Conservation (phyloP, 2,113 vertebrate species). For the Serinus canaria region DNA sequence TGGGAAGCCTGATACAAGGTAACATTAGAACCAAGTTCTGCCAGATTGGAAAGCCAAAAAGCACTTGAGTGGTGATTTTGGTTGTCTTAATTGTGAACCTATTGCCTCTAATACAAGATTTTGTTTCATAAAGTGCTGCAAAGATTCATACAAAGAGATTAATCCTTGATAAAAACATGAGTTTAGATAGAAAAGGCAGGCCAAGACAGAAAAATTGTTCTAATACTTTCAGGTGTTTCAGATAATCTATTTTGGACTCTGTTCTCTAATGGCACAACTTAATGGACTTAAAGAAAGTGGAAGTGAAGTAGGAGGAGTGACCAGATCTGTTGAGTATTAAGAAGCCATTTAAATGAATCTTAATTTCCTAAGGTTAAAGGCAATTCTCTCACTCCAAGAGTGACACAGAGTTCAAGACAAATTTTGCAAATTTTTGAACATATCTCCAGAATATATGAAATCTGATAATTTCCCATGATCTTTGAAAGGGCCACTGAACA, state of each 20-base stretch:
- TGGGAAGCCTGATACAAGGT: background rate
- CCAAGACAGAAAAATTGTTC: background rate
- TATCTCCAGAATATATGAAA: background rate
- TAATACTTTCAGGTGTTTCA: background rate
- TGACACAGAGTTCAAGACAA: background rate
- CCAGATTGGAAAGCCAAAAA: background rate
- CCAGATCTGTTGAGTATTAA: background rate
- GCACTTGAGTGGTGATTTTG: background rate
- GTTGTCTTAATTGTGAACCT: background rate
- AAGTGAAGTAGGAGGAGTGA: fast-evolving
- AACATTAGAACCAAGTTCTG: background rate
- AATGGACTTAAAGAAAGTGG: background rate
- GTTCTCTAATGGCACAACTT: background rate
- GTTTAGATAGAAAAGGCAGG: background rate
- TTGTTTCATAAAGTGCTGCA: background rate
- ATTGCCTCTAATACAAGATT: background rate
- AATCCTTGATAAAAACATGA: background rate
- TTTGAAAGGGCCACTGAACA: background rate
- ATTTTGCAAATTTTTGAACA: background rate
- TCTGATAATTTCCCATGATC: background rate
- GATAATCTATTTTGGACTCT: background rate
- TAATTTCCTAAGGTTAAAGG: background rate
- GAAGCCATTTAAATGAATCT: background rate
- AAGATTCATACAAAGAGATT: background rate
- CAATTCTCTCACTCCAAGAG: background rate